Evolutionary conservation across 2,888 invertebrate species (phyloP).

Genomic region (Hemicrepidius hirtus): DNA sequence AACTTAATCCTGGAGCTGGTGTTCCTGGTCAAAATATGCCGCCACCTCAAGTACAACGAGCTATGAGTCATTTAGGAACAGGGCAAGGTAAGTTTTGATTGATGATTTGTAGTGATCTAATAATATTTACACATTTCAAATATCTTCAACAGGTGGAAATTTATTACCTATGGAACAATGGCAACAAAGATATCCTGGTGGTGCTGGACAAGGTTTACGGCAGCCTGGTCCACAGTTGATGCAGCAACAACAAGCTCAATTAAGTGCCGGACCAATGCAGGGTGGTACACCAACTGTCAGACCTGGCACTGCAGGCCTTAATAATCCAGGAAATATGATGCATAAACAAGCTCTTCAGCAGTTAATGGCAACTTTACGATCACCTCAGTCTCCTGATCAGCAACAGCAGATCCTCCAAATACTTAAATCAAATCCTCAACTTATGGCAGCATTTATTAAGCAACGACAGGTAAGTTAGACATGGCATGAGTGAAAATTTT

Average conservation of each 20-base stretch:
- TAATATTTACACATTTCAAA: too few relatives aligned
- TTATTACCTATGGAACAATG: conserved; percentile 76
- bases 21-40: conserved; percentile 75
- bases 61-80: conserved; percentile 66
- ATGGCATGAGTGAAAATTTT: neutral
- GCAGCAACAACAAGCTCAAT: conserved; percentile 65
- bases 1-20: conserved; percentile 73
- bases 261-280: conserved; percentile 66
- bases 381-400: conserved; percentile 93
- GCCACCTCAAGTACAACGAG: conserved; percentile 76
- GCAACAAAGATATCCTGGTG: conserved; percentile 73
- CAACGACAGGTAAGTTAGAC: conserved; percentile 79
- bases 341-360: conserved; percentile 85
- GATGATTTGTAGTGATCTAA: too few relatives aligned
- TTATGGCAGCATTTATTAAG: conserved; percentile 97
- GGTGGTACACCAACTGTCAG: conserved; percentile 57
- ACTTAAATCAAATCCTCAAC: conserved; percentile 93
- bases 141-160: conserved; percentile 72
- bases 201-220: conserved; percentile 70
- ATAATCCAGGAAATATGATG: conserved; percentile 66
- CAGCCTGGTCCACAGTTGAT: conserved; percentile 74
- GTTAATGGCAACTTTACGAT: conserved; percentile 91
- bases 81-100: conserved; percentile 71
- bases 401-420: conserved; percentile 93
- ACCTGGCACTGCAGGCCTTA: conserved; percentile 55